Evolutionary conservation across 2,797 vertebrate species (phyloP).

Genomic region (Coregonus sp.): DNA sequence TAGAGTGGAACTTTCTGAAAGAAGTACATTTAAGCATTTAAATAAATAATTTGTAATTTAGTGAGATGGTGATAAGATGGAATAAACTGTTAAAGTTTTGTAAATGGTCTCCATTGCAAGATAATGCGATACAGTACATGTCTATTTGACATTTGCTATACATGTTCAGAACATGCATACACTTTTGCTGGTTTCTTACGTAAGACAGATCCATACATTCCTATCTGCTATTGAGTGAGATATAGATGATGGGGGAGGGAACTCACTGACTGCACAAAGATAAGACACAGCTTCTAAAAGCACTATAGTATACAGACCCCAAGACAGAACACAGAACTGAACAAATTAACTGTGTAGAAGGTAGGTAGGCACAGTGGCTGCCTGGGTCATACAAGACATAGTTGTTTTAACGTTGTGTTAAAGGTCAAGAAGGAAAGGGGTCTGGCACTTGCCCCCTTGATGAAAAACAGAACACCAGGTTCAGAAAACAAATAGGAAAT

Average conservation of each 20-base stretch:
- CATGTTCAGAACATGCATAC: background rate
- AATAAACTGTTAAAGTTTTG: background rate
- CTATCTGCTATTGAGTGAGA: background rate
- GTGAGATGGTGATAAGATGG: background rate
- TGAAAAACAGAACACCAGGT: slow-evolving; percentile 64
- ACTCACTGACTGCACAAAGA: background rate
- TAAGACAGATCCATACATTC: background rate
- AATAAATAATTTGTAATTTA: background rate
- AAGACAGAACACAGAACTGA: background rate
- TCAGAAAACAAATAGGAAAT: slow-evolving; percentile 59
- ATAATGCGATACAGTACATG: background rate
- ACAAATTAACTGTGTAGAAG: background rate
- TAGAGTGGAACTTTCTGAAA: too few relatives aligned
- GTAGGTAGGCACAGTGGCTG: slow-evolving; percentile 5
- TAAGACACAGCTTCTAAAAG: background rate
- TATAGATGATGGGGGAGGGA: background rate
- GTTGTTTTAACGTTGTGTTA: slow-evolving; percentile 17
- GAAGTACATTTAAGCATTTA: too few relatives aligned
- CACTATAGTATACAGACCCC: background rate
- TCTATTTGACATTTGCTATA: background rate
- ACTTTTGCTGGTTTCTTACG: background rate
- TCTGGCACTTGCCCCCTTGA: slow-evolving; percentile 60
- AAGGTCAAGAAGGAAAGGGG: slow-evolving; percentile 33
- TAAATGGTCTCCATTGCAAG: background rate
- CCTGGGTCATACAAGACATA: slow-evolving; percentile 9